Percentiles rank a stretch among this genome's conserved stretches.
Conservation (phyloP, 2,797 vertebrate species). For the Garrulus glandarius region DNA sequence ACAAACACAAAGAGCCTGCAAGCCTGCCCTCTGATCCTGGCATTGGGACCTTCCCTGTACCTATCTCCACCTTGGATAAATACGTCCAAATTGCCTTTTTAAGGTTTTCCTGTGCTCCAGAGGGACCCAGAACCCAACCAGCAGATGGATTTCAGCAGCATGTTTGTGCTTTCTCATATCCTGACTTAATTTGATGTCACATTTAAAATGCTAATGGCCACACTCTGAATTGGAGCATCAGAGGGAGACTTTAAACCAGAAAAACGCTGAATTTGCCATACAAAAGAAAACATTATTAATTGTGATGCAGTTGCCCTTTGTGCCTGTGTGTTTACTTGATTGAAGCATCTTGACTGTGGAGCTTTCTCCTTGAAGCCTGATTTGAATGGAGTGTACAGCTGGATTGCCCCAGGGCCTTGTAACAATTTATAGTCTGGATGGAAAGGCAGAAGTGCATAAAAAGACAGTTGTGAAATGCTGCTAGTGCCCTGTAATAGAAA, state of each 20-base stretch:
- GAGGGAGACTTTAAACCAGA: background rate
- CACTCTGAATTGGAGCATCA: constrained; percentile 24
- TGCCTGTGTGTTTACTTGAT: constrained; percentile 66
- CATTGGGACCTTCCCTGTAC: rapidly evolving
- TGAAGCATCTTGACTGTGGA: constrained; percentile 59
- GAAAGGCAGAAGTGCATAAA: constrained; percentile 68
- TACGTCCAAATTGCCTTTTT: background rate
- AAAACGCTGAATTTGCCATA: constrained; percentile 1
- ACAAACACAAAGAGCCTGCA: background rate
- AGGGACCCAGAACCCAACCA: background rate
- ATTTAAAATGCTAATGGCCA: constrained; percentile 43
- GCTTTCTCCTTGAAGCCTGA: constrained; percentile 67
- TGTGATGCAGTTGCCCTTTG: constrained; percentile 66
- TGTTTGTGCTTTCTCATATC: background rate
- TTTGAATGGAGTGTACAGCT: constrained; percentile 60
- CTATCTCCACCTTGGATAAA: background rate
- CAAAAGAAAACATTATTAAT: constrained; percentile 10
- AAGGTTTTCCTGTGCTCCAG: background rate
- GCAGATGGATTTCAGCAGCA: background rate
- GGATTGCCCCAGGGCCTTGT: constrained; percentile 68
- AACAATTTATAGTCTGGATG: constrained; percentile 61
- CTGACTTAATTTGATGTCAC: constrained; percentile 19
- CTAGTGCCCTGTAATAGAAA: constrained; percentile 50
- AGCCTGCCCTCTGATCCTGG: background rate
- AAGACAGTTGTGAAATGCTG: constrained; percentile 61